Percentiles rank a stretch among this genome's conserved stretches.
Evolutionary conservation across 2,797 vertebrate species (phyloP).

Genomic region (Anas flavirostris): DNA sequence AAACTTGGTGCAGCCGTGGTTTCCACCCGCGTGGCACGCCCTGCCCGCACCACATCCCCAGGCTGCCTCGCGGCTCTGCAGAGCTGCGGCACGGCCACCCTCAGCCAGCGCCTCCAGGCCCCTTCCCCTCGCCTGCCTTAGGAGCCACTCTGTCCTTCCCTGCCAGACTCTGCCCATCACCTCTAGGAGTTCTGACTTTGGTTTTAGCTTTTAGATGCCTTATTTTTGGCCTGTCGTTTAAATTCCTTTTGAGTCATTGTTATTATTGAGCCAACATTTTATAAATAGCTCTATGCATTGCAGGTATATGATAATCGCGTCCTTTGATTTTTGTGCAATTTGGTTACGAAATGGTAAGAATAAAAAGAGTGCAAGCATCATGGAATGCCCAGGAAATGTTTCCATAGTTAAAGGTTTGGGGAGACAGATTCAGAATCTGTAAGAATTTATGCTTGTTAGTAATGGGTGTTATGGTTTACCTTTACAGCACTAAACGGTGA

Average conservation of each 20-base stretch:
- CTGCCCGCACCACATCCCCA: background rate
- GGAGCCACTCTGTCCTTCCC: background rate
- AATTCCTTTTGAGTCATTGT: slow-evolving; percentile 49
- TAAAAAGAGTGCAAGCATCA: background rate
- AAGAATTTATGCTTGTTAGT: background rate
- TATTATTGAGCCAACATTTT: slow-evolving; percentile 23
- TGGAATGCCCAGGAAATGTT: background rate
- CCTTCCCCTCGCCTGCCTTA: background rate
- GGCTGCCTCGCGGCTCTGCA: background rate
- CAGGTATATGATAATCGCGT: slow-evolving; percentile 47
- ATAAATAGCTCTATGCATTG: slow-evolving; percentile 41
- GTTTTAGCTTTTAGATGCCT: slow-evolving; percentile 19
- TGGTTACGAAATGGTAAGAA: slow-evolving; percentile 30
- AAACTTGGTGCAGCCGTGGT: background rate
- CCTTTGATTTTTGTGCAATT: slow-evolving; percentile 42
- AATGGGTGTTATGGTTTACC: background rate
- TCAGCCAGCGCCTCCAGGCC: background rate
- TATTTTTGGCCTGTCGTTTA: slow-evolving; percentile 40
- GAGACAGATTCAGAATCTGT: background rate
- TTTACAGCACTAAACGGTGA: background rate
- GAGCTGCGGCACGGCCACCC: background rate
- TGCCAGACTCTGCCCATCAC: background rate
- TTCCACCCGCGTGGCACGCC: background rate
- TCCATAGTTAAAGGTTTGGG: slow-evolving; percentile 12
- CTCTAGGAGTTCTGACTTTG: background rate